A percentile compares a stretch with the other conserved stretches of the same genome.
phyloP scores from a whole-genome alignment of 2,888 invertebrate species.

The Zelleria hepariella region DNA sequence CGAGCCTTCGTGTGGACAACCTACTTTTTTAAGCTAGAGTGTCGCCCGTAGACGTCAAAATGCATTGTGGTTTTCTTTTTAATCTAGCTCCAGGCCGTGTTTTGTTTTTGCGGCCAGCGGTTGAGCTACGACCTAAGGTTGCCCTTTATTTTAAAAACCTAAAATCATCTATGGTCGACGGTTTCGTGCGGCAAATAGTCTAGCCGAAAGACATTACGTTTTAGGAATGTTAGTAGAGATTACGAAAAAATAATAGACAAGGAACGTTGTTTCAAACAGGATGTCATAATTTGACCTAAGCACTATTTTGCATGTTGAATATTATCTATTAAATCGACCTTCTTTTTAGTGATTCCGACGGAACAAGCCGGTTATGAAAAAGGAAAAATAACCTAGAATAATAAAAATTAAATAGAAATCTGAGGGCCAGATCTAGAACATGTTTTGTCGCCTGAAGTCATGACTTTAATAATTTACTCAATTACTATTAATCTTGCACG shows the following conservation, averaged over 20 bases:
- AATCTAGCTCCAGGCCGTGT: neutral
- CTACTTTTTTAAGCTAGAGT: conserved; percentile 33
- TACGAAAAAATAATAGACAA: neutral
- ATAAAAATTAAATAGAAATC: neutral
- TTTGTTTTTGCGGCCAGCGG: neutral
- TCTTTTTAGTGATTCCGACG: neutral
- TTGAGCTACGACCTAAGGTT: neutral
- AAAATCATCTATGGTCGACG: neutral
- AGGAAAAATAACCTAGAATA: neutral
- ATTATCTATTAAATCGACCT: neutral
- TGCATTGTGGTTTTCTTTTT: neutral
- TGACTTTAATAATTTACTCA: conserved; percentile 47
- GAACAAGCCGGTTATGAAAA: neutral
- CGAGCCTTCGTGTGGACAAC: conserved; percentile 36
- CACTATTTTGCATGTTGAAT: neutral
- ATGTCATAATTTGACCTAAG: neutral
- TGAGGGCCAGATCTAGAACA: neutral
- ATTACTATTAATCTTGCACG: conserved; percentile 64
- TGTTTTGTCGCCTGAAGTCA: neutral
- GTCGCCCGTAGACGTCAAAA: neutral
- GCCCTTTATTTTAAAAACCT: neutral
- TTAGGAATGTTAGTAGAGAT: neutral
- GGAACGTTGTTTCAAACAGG: neutral
- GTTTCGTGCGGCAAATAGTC: neutral
- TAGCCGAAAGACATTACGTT: neutral